Evolutionary conservation across 2,888 invertebrate species (phyloP).

Genomic region (Latrodectus hesperus): DNA sequence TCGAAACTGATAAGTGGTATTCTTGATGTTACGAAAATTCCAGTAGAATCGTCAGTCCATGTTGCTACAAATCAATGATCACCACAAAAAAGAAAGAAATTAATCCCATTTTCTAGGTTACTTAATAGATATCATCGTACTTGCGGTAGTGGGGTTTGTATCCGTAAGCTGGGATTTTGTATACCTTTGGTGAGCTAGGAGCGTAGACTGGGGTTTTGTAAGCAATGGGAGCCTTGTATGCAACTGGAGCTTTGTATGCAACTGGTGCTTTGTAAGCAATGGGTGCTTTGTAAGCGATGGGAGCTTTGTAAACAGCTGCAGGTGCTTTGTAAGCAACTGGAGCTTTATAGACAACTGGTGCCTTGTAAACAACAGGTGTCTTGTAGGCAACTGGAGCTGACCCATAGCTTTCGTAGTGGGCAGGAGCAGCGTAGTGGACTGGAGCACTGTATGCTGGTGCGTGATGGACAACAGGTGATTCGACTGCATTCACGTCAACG

Average conservation of each 20-base stretch:
- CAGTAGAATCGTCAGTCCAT: no score
- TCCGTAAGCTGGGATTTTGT: slow-evolving; percentile 47
- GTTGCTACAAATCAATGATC: no score
- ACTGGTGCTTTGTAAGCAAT: slow-evolving; percentile 44
- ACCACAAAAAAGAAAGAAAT: no score
- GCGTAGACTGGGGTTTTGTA: slow-evolving; percentile 53
- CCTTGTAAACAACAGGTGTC: slow-evolving; percentile 56
- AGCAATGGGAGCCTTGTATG: slow-evolving; percentile 44
- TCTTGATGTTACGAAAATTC: no score
- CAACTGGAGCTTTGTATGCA: slow-evolving; percentile 30
- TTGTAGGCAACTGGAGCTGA: slow-evolving; percentile 64
- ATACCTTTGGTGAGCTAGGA: slow-evolving; percentile 39
- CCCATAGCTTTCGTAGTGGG: slow-evolving; percentile 58
- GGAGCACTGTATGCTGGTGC: slow-evolving; percentile 63
- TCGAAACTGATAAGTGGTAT: no score
- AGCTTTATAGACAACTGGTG: slow-evolving; percentile 55
- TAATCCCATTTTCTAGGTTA: not conserved
- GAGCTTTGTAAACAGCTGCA: slow-evolving; percentile 22
- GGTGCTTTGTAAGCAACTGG: slow-evolving; percentile 56
- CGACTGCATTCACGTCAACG: slow-evolving; percentile 63
- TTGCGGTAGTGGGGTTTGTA: slow-evolving; percentile 67
- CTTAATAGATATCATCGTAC: slow-evolving; percentile 62
- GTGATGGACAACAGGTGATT: slow-evolving; percentile 58
- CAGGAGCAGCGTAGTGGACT: slow-evolving; percentile 56
- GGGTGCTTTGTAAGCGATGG: slow-evolving; percentile 25